phyloP scores from a whole-genome alignment of 2,797 vertebrate species.

The Sebastes flavidus region DNA sequence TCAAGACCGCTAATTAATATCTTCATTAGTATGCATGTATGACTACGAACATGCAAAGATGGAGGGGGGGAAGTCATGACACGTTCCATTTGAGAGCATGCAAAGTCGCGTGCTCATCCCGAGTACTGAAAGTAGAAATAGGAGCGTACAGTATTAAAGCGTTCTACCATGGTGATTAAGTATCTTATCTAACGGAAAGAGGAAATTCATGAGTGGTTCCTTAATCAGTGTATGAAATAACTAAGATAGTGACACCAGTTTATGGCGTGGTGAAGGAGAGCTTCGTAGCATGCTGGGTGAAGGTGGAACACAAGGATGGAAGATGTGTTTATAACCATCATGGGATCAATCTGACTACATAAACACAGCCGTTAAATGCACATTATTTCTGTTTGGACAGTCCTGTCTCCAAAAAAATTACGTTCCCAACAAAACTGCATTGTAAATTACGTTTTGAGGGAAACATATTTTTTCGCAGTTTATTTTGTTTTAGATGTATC shows the following conservation, averaged over 20 bases:
- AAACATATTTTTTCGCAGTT: not conserved
- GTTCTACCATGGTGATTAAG: slow-evolving; percentile 38
- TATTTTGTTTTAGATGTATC: not conserved
- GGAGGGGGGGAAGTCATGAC: slow-evolving; percentile 28
- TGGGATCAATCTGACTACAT: not conserved
- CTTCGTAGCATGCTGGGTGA: not conserved
- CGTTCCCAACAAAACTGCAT: not conserved
- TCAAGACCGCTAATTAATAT: slow-evolving; percentile 73
- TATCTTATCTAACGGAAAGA: slow-evolving; percentile 33
- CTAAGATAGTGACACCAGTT: not conserved
- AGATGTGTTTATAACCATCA: not conserved
- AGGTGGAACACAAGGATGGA: not conserved
- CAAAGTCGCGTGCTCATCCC: slow-evolving; percentile 41
- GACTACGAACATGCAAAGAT: slow-evolving; percentile 44
- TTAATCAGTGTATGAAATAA: slow-evolving; percentile 7
- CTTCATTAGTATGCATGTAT: slow-evolving; percentile 69
- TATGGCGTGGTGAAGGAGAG: not conserved
- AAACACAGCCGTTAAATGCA: not conserved
- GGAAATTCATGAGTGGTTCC: not conserved
- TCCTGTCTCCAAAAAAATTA: not conserved
- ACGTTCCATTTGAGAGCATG: slow-evolving; percentile 50
- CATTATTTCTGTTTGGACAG: not conserved
- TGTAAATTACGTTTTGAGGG: not conserved
- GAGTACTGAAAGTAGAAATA: slow-evolving; percentile 18
- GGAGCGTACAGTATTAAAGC: slow-evolving; percentile 45